Evolutionary conservation across 2,888 invertebrate species (phyloP).

Genomic region (Temnothorax ravouxi): DNA sequence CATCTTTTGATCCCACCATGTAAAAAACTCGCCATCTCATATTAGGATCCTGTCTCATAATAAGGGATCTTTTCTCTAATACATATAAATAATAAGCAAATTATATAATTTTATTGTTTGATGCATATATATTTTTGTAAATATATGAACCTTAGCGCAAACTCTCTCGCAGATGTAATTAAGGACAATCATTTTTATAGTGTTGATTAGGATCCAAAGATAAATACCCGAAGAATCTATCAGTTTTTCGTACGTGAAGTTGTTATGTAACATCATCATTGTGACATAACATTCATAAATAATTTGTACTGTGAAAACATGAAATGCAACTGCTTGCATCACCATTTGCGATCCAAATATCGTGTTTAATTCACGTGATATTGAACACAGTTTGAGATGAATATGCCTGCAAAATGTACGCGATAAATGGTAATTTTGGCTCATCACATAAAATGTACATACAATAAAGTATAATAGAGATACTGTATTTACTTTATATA

Average conservation of each 20-base stretch:
- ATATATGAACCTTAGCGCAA: slow-evolving; percentile 14
- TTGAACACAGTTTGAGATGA: slow-evolving; percentile 28
- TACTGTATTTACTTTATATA: not conserved
- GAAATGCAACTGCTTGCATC: not conserved
- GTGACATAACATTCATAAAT: not conserved
- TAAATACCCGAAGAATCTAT: not conserved
- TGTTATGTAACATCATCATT: not conserved
- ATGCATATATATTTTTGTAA: not conserved
- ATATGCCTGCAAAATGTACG: slow-evolving; percentile 24
- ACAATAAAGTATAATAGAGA: not conserved
- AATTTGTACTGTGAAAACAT: not conserved
- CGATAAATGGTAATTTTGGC: not conserved
- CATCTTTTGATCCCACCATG: too few relatives aligned
- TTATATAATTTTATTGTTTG: not conserved
- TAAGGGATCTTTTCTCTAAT: too few relatives aligned
- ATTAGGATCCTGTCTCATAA: too few relatives aligned
- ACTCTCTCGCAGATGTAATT: slow-evolving; percentile 22
- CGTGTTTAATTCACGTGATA: slow-evolving; percentile 5
- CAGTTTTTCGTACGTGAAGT: not conserved
- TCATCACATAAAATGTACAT: not conserved
- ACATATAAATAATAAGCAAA: not conserved
- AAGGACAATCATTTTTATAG: slow-evolving; percentile 15
- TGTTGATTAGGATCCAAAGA: not conserved
- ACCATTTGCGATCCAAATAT: slow-evolving; percentile 39
- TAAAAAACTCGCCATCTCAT: too few relatives aligned